These are phyloP conservation scores for Coenonympha glycerion DNA, from an alignment of 2,888 invertebrate species.

Conservation along the genomic window DNA sequence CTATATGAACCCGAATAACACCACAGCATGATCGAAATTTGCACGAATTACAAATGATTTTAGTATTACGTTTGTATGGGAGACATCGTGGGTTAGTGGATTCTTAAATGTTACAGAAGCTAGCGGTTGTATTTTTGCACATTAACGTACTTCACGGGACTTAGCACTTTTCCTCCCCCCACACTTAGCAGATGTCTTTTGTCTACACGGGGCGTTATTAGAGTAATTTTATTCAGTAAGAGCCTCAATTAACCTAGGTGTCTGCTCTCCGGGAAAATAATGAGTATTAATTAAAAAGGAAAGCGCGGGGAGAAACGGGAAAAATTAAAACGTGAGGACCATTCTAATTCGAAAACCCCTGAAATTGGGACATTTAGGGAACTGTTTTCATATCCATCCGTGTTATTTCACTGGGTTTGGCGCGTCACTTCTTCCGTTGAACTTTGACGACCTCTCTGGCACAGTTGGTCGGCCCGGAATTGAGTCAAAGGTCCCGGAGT, in stretches of 20 bases:
- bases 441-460: too few species aligned
- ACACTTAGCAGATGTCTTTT: not conserved
- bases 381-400: too few species aligned
- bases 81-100: too few species aligned
- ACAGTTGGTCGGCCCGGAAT: too few species aligned
- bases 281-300: conserved; percentile 31
- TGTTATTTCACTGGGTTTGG: too few species aligned
- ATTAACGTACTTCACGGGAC: not conserved
- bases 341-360: conserved; percentile 19
- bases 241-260: conserved; percentile 22
- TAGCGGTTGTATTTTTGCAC: not conserved
- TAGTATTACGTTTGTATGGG: too few species aligned
- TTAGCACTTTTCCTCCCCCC: not conserved
- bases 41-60: too few species aligned
- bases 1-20: too few species aligned
- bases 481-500: too few species aligned
- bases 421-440: too few species aligned
- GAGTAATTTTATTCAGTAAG: conserved; percentile 6
- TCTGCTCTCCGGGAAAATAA: conserved; percentile 25
- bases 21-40: too few species aligned
- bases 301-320: conserved; percentile 23
- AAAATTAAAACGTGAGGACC: conserved; percentile 28
- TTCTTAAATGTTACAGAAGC: not conserved
- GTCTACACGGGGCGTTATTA: not conserved
- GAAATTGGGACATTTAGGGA: conserved; percentile 4